Base-by-base conservation (phyloP, 2,888 invertebrate species). In the Agrotis ipsilon region DNA sequence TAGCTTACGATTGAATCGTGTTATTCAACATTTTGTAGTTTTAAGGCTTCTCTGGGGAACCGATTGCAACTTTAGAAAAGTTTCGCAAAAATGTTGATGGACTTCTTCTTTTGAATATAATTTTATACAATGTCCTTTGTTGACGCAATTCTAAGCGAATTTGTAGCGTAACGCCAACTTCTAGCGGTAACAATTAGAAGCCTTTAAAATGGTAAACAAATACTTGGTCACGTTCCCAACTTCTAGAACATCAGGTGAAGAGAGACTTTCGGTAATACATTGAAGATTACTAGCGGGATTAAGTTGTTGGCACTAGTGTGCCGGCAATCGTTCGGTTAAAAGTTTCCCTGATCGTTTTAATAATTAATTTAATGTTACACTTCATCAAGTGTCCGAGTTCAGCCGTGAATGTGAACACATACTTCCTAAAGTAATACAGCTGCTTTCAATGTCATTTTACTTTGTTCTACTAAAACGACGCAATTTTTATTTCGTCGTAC, bases 121-220 rank as follows among this genome's bases (percentile, higher is more conserved):
- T 52, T 58, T 54, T 39, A 46, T 18, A 66, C 66, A 66, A 72
- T 66, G 45, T 49, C 61, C 45, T 78, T 78, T 67, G 48, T 72
- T 49, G 45, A 45, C 48, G 13, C 57, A 45, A 62, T 75, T 72
- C 32, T 16, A 72, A 66, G 24, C 19, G 32, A 78, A 59, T 59
- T 49, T 21, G 46, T 72, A 72, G 75, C 72, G 72, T 49, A 49
- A 72, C n/a, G 24, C 48, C 1, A 65, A 61, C 19, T 52, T 78
- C 64, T 66, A 11, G 55, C 21, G 58, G 39, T 21, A 76, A 69
- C 70, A 70, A 70, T 54, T 24, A 54, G 59, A 76, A 63, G 49
- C 24, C 58, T 59, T 43, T 51, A 32, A 61, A 66, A 14, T 19
- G 45, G 46, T 60, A 6, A 70, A 69, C 27, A 57, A 70, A 59